A percentile compares a stretch with the other conserved stretches of the same genome.
phyloP scores from a whole-genome alignment of 1,140 invertebrate species.

The Cherax quadricarinatus region DNA sequence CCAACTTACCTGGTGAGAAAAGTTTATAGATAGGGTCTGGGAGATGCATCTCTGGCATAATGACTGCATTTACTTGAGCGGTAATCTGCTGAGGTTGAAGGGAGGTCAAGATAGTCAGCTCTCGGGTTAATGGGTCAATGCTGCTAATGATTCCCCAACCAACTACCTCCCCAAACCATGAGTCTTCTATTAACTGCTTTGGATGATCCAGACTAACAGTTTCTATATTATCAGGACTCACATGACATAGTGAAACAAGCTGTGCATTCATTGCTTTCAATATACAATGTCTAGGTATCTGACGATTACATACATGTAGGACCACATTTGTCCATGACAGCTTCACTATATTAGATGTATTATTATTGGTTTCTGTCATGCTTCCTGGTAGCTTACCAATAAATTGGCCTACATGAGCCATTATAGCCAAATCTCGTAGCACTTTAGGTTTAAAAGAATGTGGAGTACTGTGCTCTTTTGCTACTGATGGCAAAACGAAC shows the following conservation, averaged over 20 bases:
- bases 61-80: constrained; percentile 35
- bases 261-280: constrained; percentile 83
- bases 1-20: constrained; percentile 44
- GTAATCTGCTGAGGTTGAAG: background rate
- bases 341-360: background rate
- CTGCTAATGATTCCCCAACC: constrained; percentile 59
- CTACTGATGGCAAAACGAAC: background rate
- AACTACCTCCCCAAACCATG: constrained; percentile 3
- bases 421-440: constrained; percentile 31
- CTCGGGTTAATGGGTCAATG: constrained; percentile 34
- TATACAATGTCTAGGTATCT: constrained; percentile 83
- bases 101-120: constrained; percentile 28
- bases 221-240: constrained; percentile 1
- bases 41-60: constrained; percentile 45
- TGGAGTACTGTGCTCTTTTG: background rate
- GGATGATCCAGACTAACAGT: constrained; percentile 25
- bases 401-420: constrained; percentile 3
- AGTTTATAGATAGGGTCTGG: constrained; percentile 39
- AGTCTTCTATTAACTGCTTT: constrained; percentile 16
- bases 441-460: background rate
- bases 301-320: constrained; percentile 83
- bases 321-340: constrained; percentile 46
- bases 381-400: background rate
- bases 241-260: constrained; percentile 77
- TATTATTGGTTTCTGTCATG: background rate